phyloP scores from a whole-genome alignment of 2,113 vertebrate genomes.

The Sceloporus tristichus region DNA sequence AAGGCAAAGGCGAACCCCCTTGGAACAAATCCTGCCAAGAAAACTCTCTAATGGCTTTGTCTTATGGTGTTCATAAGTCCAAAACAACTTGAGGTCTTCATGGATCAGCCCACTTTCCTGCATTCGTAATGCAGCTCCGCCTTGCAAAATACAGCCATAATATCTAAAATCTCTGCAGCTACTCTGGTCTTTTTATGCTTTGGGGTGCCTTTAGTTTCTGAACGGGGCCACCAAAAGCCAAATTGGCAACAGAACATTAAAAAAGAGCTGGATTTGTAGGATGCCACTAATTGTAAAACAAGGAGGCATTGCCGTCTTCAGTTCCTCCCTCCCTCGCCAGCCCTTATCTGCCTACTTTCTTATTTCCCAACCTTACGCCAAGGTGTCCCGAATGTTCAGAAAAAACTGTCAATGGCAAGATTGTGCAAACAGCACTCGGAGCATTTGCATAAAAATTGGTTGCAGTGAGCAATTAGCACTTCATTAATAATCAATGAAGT shows the following conservation, averaged over 20 bases:
- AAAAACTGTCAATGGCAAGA: constrained; percentile 74
- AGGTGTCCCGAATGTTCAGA: constrained; percentile 63
- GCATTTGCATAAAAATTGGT: constrained; percentile 79
- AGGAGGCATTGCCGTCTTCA: constrained; percentile 26
- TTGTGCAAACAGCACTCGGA: constrained; percentile 75
- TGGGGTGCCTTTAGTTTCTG: constrained; percentile 67
- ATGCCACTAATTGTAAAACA: constrained; percentile 61
- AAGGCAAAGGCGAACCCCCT: too few species aligned
- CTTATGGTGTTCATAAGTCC: too few species aligned
- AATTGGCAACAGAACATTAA: constrained; percentile 66
- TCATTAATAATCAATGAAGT: constrained; percentile 86
- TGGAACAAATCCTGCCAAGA: too few species aligned
- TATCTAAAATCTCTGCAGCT: constrained; percentile 48
- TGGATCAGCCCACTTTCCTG: not conserved
- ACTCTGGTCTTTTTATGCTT: constrained; percentile 66
- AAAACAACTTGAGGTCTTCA: too few species aligned
- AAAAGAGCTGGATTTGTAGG: constrained; percentile 9
- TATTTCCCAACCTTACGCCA: constrained; percentile 63
- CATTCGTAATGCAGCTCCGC: constrained; percentile 48
- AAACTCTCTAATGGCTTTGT: too few species aligned
- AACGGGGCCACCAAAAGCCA: constrained; percentile 66
- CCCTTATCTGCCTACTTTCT: constrained; percentile 71
- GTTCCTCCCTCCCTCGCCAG: constrained; percentile 46
- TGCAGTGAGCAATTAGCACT: constrained; percentile 85
- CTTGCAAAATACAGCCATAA: constrained; percentile 38